These are phyloP conservation scores for Diaprepes abbreviatus DNA, from an alignment of 2,888 invertebrate species.

Conservation along the genomic window DNA sequence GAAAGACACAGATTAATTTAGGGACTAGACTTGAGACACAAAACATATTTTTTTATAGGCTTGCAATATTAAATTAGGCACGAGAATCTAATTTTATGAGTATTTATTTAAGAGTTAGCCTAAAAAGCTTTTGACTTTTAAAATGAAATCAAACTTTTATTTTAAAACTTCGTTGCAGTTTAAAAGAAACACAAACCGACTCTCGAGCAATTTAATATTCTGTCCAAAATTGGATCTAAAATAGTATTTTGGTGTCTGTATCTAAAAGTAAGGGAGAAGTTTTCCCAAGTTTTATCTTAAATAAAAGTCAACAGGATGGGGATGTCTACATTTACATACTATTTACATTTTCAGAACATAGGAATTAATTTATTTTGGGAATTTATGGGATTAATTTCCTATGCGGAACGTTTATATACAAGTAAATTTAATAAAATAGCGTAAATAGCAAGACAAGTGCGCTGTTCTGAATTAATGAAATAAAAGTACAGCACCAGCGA, in stretches of 20 bases:
- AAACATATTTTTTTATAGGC: too few relatives aligned
- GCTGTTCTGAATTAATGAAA: slow-evolving; percentile 22
- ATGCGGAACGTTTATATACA: slow-evolving; percentile 42
- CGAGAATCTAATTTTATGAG: too few relatives aligned
- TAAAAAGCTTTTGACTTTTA: background rate
- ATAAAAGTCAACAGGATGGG: slow-evolving; percentile 47
- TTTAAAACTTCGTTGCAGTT: slow-evolving; percentile 24
- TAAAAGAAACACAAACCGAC: slow-evolving; percentile 25
- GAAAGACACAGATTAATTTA: too few relatives aligned
- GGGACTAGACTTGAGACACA: too few relatives aligned
- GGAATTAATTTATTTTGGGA: slow-evolving; percentile 48
- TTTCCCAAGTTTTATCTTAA: slow-evolving; percentile 50
- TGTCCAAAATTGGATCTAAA: slow-evolving; percentile 46
- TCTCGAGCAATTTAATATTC: slow-evolving; percentile 39
- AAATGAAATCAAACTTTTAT: slow-evolving; percentile 30
- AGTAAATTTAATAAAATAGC: slow-evolving; percentile 41
- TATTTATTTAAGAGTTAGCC: too few relatives aligned
- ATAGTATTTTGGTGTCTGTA: slow-evolving; percentile 47
- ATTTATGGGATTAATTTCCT: slow-evolving; percentile 52
- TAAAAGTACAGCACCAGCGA: slow-evolving; percentile 3
- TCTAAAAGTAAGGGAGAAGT: slow-evolving; percentile 40
- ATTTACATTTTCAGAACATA: slow-evolving; percentile 49
- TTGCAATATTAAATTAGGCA: too few relatives aligned
- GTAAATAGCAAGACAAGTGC: slow-evolving; percentile 30
- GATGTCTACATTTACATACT: slow-evolving; percentile 48